Conservation (phyloP, 37 sponge, comb jelly and placozoan genomes). For the Eunapius fragilis region DNA sequence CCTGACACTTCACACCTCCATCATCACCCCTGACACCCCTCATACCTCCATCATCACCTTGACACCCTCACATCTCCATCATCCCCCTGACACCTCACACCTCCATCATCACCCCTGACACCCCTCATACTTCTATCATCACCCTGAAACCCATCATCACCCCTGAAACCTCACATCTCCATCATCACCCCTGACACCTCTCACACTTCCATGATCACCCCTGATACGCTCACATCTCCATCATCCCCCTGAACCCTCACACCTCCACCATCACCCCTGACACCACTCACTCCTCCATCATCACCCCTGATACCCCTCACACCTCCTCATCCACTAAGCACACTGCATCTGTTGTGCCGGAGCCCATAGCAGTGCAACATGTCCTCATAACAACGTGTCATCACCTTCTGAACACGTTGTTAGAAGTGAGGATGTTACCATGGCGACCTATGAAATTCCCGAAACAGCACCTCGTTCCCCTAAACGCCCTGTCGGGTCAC, state of each 20-base stretch:
- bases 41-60: too few species aligned
- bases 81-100: too few species aligned
- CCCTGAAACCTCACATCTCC: too few species aligned
- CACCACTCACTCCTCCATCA: too few species aligned
- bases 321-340: neutral
- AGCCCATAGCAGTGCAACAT: neutral
- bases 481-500: neutral
- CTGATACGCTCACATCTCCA: too few species aligned
- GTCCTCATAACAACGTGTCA: neutral
- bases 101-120: neutral
- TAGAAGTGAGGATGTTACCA: neutral
- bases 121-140: neutral
- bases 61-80: too few species aligned
- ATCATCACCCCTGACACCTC: too few species aligned
- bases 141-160: too few species aligned
- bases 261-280: neutral
- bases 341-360: neutral
- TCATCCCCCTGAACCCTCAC: too few species aligned
- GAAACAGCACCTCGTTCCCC: neutral
- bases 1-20: too few species aligned
- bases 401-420: neutral
- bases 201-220: too few species aligned
- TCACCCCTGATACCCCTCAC: neutral
- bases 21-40: too few species aligned
- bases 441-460: neutral